A percentile compares a stretch with the other conserved stretches of the same genome.
phyloP scores from a whole-genome alignment of 2,113 vertebrate genomes.

The Galbula dea region DNA sequence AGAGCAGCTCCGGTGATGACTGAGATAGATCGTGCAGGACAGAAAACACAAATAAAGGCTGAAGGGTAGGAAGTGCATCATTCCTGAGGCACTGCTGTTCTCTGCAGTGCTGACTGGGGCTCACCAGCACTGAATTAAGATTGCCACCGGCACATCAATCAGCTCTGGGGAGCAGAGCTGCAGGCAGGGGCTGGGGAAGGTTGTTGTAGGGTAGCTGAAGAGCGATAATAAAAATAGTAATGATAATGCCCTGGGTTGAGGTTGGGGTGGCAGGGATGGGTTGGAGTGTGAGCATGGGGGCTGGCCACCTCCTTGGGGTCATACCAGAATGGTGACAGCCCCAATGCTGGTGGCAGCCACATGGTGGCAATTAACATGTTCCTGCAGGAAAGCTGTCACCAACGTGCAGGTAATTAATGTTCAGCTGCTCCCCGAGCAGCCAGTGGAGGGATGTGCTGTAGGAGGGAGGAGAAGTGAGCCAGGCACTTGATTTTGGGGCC shows the following conservation, averaged over 20 bases:
- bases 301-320: fast-evolving
- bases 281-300: fast-evolving
- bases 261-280: neutral
- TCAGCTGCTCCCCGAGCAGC: neutral
- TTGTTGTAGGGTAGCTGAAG: fast-evolving
- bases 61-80: neutral
- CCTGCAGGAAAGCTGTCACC: neutral
- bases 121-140: neutral
- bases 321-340: neutral
- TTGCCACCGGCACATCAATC: neutral
- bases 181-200: fast-evolving
- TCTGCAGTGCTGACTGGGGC: neutral
- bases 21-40: neutral
- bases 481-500: neutral
- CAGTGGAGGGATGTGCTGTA: fast-evolving
- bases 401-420: fast-evolving
- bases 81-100: neutral
- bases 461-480: neutral
- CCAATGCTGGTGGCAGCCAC: neutral
- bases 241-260: fast-evolving
- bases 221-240: fast-evolving
- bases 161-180: neutral
- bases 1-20: neutral
- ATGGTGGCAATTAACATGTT: neutral
- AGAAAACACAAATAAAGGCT: neutral